These are phyloP conservation scores for Myrmecophaga tridactyla DNA, from an alignment of 2,113 vertebrate species.

Conservation along the genomic window DNA sequence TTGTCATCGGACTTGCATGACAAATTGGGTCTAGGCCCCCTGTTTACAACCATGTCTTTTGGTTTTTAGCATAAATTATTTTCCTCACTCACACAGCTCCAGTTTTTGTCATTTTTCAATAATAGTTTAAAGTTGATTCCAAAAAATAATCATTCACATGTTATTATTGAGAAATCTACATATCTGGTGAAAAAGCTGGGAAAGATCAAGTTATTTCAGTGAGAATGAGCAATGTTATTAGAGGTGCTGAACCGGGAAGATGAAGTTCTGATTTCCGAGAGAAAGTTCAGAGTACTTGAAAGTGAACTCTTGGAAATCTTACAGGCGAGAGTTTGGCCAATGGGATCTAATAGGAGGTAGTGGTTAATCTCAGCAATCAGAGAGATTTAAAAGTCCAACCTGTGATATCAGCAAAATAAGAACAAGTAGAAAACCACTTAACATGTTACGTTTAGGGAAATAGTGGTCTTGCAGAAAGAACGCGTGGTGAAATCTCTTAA, in stretches of 20 bases:
- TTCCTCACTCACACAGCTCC: background rate
- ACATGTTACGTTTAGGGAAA: background rate
- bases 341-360: background rate
- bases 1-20: background rate
- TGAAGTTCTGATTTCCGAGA: background rate
- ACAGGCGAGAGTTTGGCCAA: background rate
- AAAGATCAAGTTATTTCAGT: background rate
- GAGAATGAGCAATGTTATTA: background rate
- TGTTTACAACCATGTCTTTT: background rate
- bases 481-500: background rate
- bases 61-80: background rate
- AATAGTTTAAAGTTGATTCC: background rate
- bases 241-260: background rate
- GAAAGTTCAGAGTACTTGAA: background rate
- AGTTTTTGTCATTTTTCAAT: background rate
- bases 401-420: background rate
- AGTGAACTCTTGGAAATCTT: background rate
- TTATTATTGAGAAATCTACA: background rate
- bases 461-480: background rate
- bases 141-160: background rate
- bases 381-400: background rate
- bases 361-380: background rate
- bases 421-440: background rate
- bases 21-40: background rate
- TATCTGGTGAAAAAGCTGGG: background rate